Evolutionary conservation across 2,113 vertebrate genomes (phyloP), one percentile per base, ranked within the genome.

Genomic region (Platichthys flesus): DNA sequence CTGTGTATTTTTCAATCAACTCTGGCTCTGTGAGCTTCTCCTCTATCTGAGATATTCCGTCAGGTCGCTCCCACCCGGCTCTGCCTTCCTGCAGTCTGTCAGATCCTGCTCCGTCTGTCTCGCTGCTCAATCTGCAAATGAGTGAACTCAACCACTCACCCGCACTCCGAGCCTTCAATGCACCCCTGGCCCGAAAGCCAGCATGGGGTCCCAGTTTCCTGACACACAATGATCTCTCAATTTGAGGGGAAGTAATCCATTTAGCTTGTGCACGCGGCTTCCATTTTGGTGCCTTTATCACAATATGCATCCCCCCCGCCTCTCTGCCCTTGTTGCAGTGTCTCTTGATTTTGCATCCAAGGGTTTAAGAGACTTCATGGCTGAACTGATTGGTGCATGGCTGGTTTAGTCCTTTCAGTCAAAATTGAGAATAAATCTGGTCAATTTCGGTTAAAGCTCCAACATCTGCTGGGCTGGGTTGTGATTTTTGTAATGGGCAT

Each of bases 191-290:
- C 51, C 1, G 59, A 72, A 76, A 78, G 16, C 62, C 90, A 85
- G 88, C 86, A 85, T 67, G 88, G 82, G 87, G 78, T 84, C 83
- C 74, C 64, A 60, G 81, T 88, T 75, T 80, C 71, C 79, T 92
- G 90, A 91, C 89, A 90, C 71, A 78, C 72, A 84, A 83, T 88
- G 85, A 92, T 92, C 86, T 89, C 87, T 92, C 87, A 90, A 92
- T 93, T 82, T 89, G 71, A 84, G 80, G 80, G 88, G 88, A 91
- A 92, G 85, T 89, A 90, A 93, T 92, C 88, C 75, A 86, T 90
- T 92, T 92, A 91, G 84, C 79, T 79, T 31, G 64, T 79, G 83
- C 82, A 83, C 63, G 62, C 62, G 71, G 87, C 69, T 55, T 83
- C 63, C 71, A 79, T 83, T 87, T 87, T 76, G 45, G 21, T 28